Percentiles rank a stretch among this genome's conserved stretches.
Conservation (phyloP, 2,888 invertebrate species). For the Sesia bembeciformis region DNA sequence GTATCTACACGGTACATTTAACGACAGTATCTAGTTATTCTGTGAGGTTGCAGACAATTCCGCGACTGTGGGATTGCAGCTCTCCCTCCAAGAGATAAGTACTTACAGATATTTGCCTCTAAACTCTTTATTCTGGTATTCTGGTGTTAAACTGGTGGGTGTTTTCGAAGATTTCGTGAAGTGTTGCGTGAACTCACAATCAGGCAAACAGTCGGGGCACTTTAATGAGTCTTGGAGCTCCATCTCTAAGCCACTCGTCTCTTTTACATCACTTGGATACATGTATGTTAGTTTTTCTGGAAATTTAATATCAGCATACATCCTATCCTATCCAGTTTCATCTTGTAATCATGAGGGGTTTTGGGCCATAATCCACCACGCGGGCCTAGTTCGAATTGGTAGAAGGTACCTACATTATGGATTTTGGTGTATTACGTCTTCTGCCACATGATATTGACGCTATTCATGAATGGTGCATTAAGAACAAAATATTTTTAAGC, state of each 20-base stretch:
- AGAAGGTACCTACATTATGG: neutral
- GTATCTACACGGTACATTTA: no score
- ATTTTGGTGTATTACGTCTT: neutral
- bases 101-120: neutral
- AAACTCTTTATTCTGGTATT: conserved; percentile 8
- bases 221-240: conserved; percentile 70
- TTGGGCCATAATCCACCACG: no score
- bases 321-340: no score
- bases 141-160: neutral
- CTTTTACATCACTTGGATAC: conserved; percentile 25
- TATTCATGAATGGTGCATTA: no score
- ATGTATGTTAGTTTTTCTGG: conserved; percentile 45
- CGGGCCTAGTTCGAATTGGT: no score
- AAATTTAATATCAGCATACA: conserved; percentile 9
- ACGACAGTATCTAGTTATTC: no score
- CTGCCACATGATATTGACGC: no score
- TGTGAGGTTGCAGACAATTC: no score
- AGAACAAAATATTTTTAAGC: no score
- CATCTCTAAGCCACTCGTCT: conserved; percentile 45
- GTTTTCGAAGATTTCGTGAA: conserved; percentile 33
- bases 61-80: no score
- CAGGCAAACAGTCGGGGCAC: conserved; percentile 73
- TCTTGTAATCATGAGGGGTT: no score
- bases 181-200: conserved; percentile 64
- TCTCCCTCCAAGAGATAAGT: no score